Base-by-base conservation (phyloP, 2,797 vertebrate species). In the Gastrophryne carolinensis region DNA sequence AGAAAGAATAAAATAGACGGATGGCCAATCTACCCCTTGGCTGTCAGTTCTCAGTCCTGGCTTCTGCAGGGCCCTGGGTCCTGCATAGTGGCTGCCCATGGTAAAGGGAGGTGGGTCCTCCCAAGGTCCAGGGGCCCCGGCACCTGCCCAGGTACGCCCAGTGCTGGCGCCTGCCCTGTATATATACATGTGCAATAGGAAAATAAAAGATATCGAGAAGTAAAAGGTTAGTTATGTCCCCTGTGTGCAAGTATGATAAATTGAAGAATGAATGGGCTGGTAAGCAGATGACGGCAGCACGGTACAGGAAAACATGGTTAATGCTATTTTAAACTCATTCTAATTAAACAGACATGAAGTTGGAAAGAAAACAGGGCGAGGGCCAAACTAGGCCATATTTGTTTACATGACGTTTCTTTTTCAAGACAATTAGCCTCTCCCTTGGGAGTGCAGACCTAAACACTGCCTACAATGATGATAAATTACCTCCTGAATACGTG, bases 341-440 rank as follows among this genome's bases (percentile, higher is more conserved):
- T 72, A 35, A 27, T 52, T 61, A 11, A 52, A 21, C 13, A 52
- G 29, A 50, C 4, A 8, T 50, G 19, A 24, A 34, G 6, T 29
- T 50, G 23, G 2, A 52, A 66, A 66, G 19, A 66, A 29, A 50
- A 41, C 8, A 37, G 21, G 5, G 12, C 24, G 27, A 19, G 30
- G 23, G 58, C 44, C 71, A 54, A 19, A 27, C 21, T 27, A 47
- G 57, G 29, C 56, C 69, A 52, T 6, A 52, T 41, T 37, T 65
- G 19, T 73, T 54, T 44, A 56, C 7, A 44, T 11, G 26, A 64
- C 13, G 34, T 39, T 41, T 56, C 54, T 12, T 44, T 64, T 52
- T 65, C 6, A 53, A 56, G 49, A 65, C 50, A 73, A 73, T 73
- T 65, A 73, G 12, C 7, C 35, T 4, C 2, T 73, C 50, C 27